Evolutionary conservation across 2,888 invertebrate genomes (phyloP), one percentile per base, ranked within the genome.

Genomic region (Phengaris alcon): DNA sequence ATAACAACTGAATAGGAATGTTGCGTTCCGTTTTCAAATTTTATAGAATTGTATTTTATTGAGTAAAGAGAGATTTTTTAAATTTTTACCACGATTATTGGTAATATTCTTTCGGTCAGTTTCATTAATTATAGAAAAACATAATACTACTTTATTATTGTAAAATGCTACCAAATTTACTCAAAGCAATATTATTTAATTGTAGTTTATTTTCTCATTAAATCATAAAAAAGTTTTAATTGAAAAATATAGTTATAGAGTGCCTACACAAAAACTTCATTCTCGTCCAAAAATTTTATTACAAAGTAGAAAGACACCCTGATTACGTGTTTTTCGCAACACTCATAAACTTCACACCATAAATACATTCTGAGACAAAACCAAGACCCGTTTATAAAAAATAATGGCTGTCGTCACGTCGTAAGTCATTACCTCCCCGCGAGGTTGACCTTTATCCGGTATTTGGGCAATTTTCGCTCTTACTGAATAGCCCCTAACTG

Each of bases 1-100:
- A 87, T 86, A 86, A 86, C 88, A 87, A 86, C 86, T 87, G 90
- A 89, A 89, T 89, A n/a, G n/a, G n/a, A 84, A 83, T 81, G 77
- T 81, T 80, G 78, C 79, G 84, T 87, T 87, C 87, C 84, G 83
- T 82, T 85, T 86, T 84, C 73, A 79, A 86, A 86, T 84, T 85
- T 82, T 84, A 84, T 83, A 15, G 10, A 48, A 74, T 77, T 75
- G 75, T 73, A 73, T 74, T 75, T 76, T 75, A 73, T 76, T 69
- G 72, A 15, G 7, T 15, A 22, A 57, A 10, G n/a, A n/a, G n/a
- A n/a, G n/a, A n/a, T n/a, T n/a, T 35, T 5, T 59, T 15, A 8
- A 22, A 4, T 12, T 1, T 15, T 2, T 15, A 59, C 22, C 22
- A 10, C 5, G n/a, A 57, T 8, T 8, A 15, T 15, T 57, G 15